Base-by-base conservation (phyloP, 1,140 invertebrate genomes). In the Uloborus diversus region DNA sequence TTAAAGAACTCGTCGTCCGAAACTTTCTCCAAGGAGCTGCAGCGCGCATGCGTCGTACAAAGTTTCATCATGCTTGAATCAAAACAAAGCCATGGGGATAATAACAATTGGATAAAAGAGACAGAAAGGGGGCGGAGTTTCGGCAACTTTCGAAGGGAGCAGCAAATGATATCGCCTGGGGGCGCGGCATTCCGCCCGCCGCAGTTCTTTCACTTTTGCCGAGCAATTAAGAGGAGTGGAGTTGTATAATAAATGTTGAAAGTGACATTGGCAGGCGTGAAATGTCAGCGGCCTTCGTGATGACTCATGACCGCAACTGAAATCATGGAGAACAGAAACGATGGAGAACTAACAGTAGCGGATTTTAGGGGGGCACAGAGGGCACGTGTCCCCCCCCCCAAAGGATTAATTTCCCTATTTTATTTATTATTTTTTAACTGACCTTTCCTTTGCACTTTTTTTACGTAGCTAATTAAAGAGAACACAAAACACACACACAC, bases 101-200 rank as follows among this genome's bases (percentile, higher is more conserved):
- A 51, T 42, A 73, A 73, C 69, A 73, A 73, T 73, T 73, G 69
- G 69, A 61, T 61, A 73, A 73, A 73, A 73, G 42, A 73, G 56
- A 73, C 56, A 25, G 69, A 73, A 61, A 61, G n/a, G 69, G 49
- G 69, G 69, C 69, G 69, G 69, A 73, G 69, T 73, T 73, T 47
- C 17, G 37, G 32, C 23, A 73, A 61, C 9, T 61, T 73, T 73
- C 13, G 69, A 61, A 73, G 69, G 69, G 56, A 57, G 69, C 30
- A 37, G 33, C 69, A 61, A 73, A 73, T 73, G 69, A 73, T 25
- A 35, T 42, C 20, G 37, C 32, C 25, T 73, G 23, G 47, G 61
- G 69, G 47, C 42, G 69, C 25, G 69, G 33, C 28, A 28, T 57
- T 62, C 69, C 69, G 69, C 69, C 69, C 56, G 66, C 11, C 32